These are phyloP conservation scores for Chondrilla cf. caribensis DNA, from an alignment of 37 sponge, comb jelly and placozoan genomes.

Conservation along the genomic window DNA sequence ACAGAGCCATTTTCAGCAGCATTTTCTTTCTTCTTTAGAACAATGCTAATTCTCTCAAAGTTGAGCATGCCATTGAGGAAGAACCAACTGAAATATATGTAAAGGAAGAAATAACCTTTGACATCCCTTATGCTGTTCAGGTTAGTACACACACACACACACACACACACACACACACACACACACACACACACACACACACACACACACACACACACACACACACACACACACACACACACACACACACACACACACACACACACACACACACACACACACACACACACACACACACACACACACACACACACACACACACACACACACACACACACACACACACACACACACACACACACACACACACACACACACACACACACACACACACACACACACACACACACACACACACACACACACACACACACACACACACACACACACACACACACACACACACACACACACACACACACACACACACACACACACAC, in stretches of 20 bases:
- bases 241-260: no score
- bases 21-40: background rate
- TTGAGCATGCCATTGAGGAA: slow-evolving; percentile 64
- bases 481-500: no score
- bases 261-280: no score
- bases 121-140: slow-evolving; percentile 23
- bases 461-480: no score
- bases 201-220: no score
- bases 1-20: background rate
- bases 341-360: slow-evolving; percentile 17
- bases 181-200: no score
- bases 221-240: no score
- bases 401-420: no score
- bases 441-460: no score
- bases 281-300: no score
- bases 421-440: no score
- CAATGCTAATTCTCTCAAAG: background rate
- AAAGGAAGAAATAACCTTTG: slow-evolving; percentile 58
- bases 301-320: background rate
- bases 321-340: slow-evolving; percentile 8
- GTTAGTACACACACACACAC: background rate
- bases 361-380: slow-evolving; percentile 26
- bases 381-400: background rate
- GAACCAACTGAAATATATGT: slow-evolving; percentile 60
- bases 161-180: no score